These are phyloP conservation scores for Lophura nycthemera DNA, from an alignment of 2,113 vertebrate genomes.

Conservation along the genomic window DNA sequence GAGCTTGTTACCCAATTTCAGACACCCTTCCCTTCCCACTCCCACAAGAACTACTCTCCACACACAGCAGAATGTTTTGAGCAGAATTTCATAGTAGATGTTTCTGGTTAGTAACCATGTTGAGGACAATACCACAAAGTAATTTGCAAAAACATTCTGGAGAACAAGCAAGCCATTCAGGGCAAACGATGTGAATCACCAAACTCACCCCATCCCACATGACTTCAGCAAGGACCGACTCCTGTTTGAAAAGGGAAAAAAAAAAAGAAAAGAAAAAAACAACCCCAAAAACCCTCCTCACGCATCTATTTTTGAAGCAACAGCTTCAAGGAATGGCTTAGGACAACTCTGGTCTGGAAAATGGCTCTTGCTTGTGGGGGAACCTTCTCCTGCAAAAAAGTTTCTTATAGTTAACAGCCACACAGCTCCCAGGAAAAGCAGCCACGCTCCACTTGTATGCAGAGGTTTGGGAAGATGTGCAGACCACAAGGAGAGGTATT, in stretches of 20 bases:
- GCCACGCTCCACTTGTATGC: slow-evolving; percentile 1
- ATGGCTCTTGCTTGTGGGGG: not conserved
- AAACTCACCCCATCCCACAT: slow-evolving; percentile 36
- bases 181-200: slow-evolving; percentile 42
- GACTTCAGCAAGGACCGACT: slow-evolving; percentile 20
- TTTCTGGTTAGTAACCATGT: slow-evolving; percentile 39
- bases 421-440: slow-evolving; percentile 30
- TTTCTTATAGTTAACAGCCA: slow-evolving; percentile 18
- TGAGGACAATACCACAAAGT: slow-evolving; percentile 46
- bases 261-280: not conserved
- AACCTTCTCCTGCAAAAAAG: not conserved
- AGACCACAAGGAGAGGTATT: not conserved
- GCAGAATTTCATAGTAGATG: slow-evolving; percentile 40
- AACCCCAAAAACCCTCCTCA: not conserved
- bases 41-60: not conserved
- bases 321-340: slow-evolving; percentile 37
- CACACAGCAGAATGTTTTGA: slow-evolving; percentile 5
- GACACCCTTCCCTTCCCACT: not conserved
- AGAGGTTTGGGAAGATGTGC: not conserved
- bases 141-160: slow-evolving; percentile 56
- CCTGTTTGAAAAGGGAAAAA: not conserved
- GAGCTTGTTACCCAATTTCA: slow-evolving; percentile 38
- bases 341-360: slow-evolving; percentile 1
- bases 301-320: slow-evolving; percentile 7
- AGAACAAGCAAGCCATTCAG: slow-evolving; percentile 64